Base-by-base conservation (phyloP, 2,888 invertebrate genomes). In the Andrena hattorfiana region DNA sequence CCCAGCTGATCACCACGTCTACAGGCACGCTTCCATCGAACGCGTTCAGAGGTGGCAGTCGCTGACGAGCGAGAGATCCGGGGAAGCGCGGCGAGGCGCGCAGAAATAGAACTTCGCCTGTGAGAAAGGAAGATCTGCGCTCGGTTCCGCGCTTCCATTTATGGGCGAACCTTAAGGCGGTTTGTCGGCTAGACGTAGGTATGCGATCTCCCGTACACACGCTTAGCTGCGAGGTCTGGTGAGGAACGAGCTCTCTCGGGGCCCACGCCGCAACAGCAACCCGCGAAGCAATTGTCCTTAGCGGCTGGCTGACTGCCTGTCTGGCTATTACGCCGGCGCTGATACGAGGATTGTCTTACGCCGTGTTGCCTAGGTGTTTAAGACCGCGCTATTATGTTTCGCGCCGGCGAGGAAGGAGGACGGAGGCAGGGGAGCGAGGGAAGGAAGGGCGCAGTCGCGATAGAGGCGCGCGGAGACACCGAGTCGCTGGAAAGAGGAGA, bases 331-430 rank as follows among this genome's bases (percentile, higher is more conserved):
- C 85, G 84, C 84, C 85, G 87, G 88, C 85, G 87, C 89, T 87
- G 90, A 90, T 90, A 90, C 87, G 79, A 86, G 87, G 87, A 89
- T 90, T 90, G 88, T 90, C 86, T 89, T 88, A 87, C 88, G 85
- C 81, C 78, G 77, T 85, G 81, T 87, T 88, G 84, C 76, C 76
- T 79, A 83, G 79, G 83, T 87, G 88, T 87, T 88, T 88, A 88
- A 88, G 86, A 86, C 68, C 85, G 79, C 79, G 77, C 88, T 88
- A 85, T 88, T 88, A 87, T 87, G 76, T 88, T 87, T 83, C 86
- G 62, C 66, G 67, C 73, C 42, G 20, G 54, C 67, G 73, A 48
- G 77, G 59, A 64, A 68, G 35, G 54, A 28, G 78, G 64, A 81
- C 23, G 62, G 71, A 28, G 60, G 56, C 7, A 2, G 23, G 30